Evolutionary conservation across 2,888 invertebrate genomes (phyloP).

Genomic region (Podabrus alpinus): DNA sequence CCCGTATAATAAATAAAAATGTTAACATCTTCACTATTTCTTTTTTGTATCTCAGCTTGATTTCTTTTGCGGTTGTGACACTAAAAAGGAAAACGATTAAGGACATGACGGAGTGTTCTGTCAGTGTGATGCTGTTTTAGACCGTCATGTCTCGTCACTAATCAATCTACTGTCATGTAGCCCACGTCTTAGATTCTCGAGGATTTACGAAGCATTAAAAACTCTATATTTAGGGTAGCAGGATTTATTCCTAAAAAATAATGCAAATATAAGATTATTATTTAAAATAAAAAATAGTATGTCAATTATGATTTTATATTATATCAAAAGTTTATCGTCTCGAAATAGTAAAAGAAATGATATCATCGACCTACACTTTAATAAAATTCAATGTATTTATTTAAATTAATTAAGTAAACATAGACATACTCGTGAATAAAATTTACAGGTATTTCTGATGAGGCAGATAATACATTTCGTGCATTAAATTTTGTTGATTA

Average conservation of each 20-base stretch:
- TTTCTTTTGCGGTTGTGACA: conserved; percentile 2
- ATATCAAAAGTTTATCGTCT: background rate
- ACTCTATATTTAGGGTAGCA: conserved; percentile 2
- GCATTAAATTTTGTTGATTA: background rate
- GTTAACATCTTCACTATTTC: conserved; percentile 4
- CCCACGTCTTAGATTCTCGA: conserved; percentile 8
- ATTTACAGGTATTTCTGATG: background rate
- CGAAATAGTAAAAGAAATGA: background rate
- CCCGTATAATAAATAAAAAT: conserved; percentile 1
- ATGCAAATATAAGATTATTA: background rate
- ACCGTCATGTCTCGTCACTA: conserved; percentile 17
- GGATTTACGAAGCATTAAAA: conserved; percentile 10
- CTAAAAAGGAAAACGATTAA: conserved; percentile 16
- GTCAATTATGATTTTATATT: background rate
- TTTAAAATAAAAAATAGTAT: background rate
- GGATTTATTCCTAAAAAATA: background rate
- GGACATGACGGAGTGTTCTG: conserved; percentile 13
- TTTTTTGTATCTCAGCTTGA: background rate
- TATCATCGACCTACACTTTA: background rate
- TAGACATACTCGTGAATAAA: background rate
- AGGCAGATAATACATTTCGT: background rate
- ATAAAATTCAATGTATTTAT: background rate
- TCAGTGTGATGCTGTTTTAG: conserved; percentile 13
- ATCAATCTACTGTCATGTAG: conserved; percentile 19
- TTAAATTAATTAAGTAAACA: background rate